Evolutionary conservation across 1,140 invertebrate genomes (phyloP), one percentile per base, ranked within the genome.

Genomic region (Cryptotermes secundus): DNA sequence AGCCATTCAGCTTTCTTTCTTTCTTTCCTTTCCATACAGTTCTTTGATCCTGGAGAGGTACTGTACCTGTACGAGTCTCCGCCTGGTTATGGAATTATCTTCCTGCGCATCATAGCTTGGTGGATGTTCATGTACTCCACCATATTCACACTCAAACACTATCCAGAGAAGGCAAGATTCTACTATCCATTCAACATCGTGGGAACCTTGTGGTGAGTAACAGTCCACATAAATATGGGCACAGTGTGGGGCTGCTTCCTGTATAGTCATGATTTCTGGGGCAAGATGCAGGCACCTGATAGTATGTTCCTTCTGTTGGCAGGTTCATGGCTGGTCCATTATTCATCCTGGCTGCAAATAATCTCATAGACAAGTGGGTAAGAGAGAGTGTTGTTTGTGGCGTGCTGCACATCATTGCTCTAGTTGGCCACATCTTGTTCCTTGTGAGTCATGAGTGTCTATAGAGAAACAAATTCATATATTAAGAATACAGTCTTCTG

Each of bases 31-130:
- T 38, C 45, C 45, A 45, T 90, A 2, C 87, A 96, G 95, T 92
- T 93, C 35, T 98, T 98, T 89, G 97, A 98, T 89, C 96, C 96
- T 2, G 97, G 96, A 45, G 90, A 95, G 89, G 96, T 98, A 0
- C 89, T 98, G 1, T 98, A 98, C 88, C 89, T 97, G 42, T 98
- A 97, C 87, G 97, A 98, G 90, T 96, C 95, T 86, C 94, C 95
- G 2, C 95, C 96, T 4, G 97, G 97, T 0, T 97, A 97, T 87
- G 93, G 94, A 0, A 89, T 98, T 4, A 92, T 98, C n/a, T 91
- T 92, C 19, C 88, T 98, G 35, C 92, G 96, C 84, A 89, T 97
- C 0, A 85, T 93, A 6, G 96, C 95, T 1, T 99, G 96, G 96
- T 89, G 93, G 80, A 95, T 97, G 90, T 98, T 98, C 89, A 91